These are phyloP conservation scores for Lasioglossum lativentre DNA, from an alignment of 2,888 invertebrate species.

Conservation along the genomic window DNA sequence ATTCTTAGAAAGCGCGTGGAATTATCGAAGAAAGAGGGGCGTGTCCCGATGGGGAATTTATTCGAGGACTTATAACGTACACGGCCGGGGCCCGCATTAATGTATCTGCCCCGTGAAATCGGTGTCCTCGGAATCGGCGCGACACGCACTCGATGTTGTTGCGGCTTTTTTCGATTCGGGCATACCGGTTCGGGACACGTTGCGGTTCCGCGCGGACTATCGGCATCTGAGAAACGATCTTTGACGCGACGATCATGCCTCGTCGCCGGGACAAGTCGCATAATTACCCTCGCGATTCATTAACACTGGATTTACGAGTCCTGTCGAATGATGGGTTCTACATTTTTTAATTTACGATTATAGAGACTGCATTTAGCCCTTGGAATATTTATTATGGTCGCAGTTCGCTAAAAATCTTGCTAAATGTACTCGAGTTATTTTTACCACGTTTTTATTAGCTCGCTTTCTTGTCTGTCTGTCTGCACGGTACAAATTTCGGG, in stretches of 20 bases:
- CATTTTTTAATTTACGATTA: no score
- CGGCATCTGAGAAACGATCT: conserved; percentile 58
- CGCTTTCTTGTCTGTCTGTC: no score
- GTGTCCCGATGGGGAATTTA: conserved; percentile 67
- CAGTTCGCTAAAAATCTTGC: no score
- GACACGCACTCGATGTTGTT: conserved; percentile 79
- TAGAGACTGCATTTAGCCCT: no score
- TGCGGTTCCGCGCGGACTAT: conserved; percentile 52
- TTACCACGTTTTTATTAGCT: no score
- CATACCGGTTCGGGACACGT: conserved; percentile 67
- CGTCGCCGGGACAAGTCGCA: conserved; percentile 34
- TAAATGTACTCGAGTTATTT: no score
- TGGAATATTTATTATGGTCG: no score
- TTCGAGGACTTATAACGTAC: conserved; percentile 70
- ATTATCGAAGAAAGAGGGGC: conserved; percentile 60
- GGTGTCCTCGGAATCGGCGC: conserved; percentile 78
- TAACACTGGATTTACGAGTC: no score
- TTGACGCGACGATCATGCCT: conserved; percentile 44
- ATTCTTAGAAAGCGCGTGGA: conserved; percentile 50
- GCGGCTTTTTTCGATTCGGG: conserved; percentile 62
- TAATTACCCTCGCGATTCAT: conserved; percentile 49
- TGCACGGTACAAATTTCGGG: no score
- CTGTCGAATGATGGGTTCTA: no score
- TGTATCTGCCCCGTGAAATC: conserved; percentile 81
- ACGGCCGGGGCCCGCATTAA: conserved; percentile 76